These are phyloP conservation scores for Spinus olivaceus DNA, from an alignment of 2,797 vertebrate species.

Conservation along the genomic window DNA sequence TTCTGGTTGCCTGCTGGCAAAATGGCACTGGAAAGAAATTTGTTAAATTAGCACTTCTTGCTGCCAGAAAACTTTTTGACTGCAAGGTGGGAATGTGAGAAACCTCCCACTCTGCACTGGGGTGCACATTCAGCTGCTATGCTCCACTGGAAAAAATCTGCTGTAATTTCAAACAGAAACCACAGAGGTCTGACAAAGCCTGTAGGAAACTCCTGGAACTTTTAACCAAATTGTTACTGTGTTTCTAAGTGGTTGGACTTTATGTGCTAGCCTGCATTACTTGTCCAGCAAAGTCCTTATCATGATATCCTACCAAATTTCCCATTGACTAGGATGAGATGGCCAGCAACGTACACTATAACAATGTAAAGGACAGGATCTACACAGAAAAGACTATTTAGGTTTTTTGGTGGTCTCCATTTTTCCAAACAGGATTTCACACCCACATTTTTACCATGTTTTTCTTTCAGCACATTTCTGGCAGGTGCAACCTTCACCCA, in stretches of 20 bases:
- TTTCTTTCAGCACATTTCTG: neutral
- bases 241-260: neutral
- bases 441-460: neutral
- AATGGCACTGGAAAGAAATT: constrained; percentile 59
- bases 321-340: neutral
- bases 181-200: constrained; percentile 41
- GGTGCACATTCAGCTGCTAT: neutral
- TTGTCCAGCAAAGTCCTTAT: neutral
- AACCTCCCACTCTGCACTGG: constrained; percentile 68
- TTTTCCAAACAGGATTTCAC: neutral
- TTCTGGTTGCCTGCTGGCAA: constrained; percentile 67
- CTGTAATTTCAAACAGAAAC: constrained; percentile 58
- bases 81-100: constrained; percentile 76
- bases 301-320: neutral
- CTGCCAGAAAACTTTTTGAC: constrained; percentile 67
- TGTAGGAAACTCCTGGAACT: constrained; percentile 11
- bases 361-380: neutral
- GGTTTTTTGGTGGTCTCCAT: neutral
- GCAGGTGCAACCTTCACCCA: neutral
- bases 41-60: constrained; percentile 73
- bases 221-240: neutral
- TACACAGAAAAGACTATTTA: neutral
- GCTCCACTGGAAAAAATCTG: constrained; percentile 54
- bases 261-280: neutral
- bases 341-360: neutral